These are phyloP conservation scores for human (Homo sapiens) DNA, from an alignment of 2,113 vertebrate genomes.

Conservation along the genomic window GRCh38 chr2:54848001-54848500, in stretches of 20 bases:
- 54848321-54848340: neutral
- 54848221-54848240: neutral
- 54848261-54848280: neutral
- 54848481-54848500: conserved; percentile 19
- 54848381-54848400: conserved; percentile 44
- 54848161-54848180: neutral
- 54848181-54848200: neutral
- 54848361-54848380: neutral
- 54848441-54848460: conserved; percentile 36
- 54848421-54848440: conserved; percentile 2
- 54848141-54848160: neutral
- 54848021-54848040: neutral
- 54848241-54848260: neutral
- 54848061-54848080: neutral
- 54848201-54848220: neutral
- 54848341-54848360: neutral
- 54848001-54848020: conserved; percentile 7
- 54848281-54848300: conserved; percentile 26
- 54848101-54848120: neutral
- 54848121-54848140: conserved; percentile 28
- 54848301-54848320: neutral
- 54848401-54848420: conserved; percentile 4
- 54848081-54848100: neutral
- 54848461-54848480: neutral
- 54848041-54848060: neutral